Evolutionary conservation across 2,888 invertebrate species (phyloP), one percentile per base, ranked within the genome.

Genomic region (Eupithecia subfuscata): DNA sequence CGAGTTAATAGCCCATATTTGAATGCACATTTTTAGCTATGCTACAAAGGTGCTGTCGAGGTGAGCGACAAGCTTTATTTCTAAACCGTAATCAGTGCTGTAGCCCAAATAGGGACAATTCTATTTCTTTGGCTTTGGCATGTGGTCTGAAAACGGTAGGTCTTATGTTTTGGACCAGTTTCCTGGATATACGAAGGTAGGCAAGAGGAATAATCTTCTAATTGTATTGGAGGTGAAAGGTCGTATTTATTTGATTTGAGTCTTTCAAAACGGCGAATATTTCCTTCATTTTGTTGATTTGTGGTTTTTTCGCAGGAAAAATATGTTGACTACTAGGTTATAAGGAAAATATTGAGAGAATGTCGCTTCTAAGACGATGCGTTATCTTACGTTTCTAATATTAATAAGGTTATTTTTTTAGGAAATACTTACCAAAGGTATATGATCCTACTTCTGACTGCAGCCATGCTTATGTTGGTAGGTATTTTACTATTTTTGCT

Each of bases 131-230:
- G 9, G 48, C 48, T 48, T 18, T 48, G 2, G n/a, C 18, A 48
- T n/a, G 48, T 48, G 22, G 11, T 11, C n/a, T 22, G 16, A 11
- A 43, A 73, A 74, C 69, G 74, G 74, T 73, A 69, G 34, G 74
- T 74, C 37, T 8, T 71, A 43, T 30, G 4, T 5, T 75, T 85
- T 86, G 74, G 0, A 48, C 86, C 86, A 84, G 9, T 70, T 43
- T 40, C 69, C 79, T 84, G 82, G 83, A 82, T 85, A 88, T 86
- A 86, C 85, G 86, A 81, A 88, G 86, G 87, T 85, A 88, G 87
- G 86, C 86, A 85, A 84, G 86, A 87, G 88, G 88, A 90, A 89
- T 91, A 90, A 91, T 90, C 88, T 87, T 88, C 88, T 91, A 91
- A 90, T 91, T 90, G 90, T 88, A 86, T 87, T 86, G 89, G 83